Evolutionary conservation across 2,113 vertebrate genomes (phyloP).

Genomic region (Aviceda subcristata): DNA sequence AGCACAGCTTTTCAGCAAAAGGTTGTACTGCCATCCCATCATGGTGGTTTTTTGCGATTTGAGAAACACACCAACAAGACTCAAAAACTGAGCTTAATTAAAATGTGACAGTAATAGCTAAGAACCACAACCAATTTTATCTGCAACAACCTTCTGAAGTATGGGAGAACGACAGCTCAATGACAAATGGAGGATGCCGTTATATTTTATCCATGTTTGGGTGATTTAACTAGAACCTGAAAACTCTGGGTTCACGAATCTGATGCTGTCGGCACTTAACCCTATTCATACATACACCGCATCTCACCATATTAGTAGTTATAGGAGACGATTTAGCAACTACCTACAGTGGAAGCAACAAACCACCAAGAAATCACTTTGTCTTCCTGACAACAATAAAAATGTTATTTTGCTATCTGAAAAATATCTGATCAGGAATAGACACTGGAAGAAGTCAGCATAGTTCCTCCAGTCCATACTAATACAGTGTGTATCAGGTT

Average conservation of each 20-base stretch:
- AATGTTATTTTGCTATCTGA: neutral
- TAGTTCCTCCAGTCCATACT: neutral
- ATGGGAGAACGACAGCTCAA: neutral
- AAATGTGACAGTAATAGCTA: neutral
- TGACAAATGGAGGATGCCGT: neutral
- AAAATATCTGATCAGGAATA: neutral
- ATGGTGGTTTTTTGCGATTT: neutral
- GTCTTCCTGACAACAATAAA: slow-evolving; percentile 35
- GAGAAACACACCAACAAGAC: neutral
- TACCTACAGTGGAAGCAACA: neutral
- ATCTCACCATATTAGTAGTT: neutral
- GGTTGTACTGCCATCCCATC: neutral
- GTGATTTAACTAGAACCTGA: neutral
- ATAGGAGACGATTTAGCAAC: neutral
- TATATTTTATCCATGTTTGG: neutral
- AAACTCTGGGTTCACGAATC: neutral
- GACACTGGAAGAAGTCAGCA: neutral
- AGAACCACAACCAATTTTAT: slow-evolving; percentile 10
- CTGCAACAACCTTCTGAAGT: neutral
- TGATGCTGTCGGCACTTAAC: neutral
- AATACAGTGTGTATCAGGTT: neutral
- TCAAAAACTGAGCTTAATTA: slow-evolving; percentile 19
- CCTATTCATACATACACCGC: neutral
- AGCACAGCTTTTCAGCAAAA: slow-evolving; percentile 11
- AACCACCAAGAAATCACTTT: slow-evolving; percentile 11